Conservation (phyloP, 2,888 invertebrate genomes). For the Diplolepis rosae region DNA sequence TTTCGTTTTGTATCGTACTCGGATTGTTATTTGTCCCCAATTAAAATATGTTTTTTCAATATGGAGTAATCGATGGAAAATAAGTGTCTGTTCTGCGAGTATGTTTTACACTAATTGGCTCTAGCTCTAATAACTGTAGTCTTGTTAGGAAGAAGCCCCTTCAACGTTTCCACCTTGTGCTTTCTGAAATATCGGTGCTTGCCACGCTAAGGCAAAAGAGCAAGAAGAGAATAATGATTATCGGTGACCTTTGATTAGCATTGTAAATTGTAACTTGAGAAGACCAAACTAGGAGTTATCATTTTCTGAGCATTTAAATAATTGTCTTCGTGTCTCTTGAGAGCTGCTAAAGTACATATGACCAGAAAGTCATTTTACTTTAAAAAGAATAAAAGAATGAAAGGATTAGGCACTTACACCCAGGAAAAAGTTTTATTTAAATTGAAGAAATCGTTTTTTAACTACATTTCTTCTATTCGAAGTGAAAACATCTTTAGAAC, state of each 20-base stretch:
- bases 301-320: not conserved
- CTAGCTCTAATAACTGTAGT: conserved; percentile 3
- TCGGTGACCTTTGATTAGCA: not conserved
- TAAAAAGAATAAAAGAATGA: not conserved
- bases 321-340: not conserved
- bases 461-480: no score
- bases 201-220: not conserved
- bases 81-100: conserved; percentile 9
- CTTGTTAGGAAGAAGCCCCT: conserved; percentile 1
- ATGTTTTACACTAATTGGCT: conserved; percentile 8
- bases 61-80: not conserved
- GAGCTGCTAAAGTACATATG: not conserved
- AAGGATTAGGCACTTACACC: not conserved
- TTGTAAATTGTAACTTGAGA: not conserved
- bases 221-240: not conserved
- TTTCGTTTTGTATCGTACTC: no score
- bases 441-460: no score
- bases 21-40: no score
- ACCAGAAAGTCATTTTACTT: not conserved
- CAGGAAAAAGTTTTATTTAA: no score
- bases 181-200: conserved; percentile 14
- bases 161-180: conserved; percentile 11
- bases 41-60: no score
- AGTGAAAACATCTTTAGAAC: no score
- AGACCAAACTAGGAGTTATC: not conserved